Base-by-base conservation (phyloP, 92 coral and sea anemone species). In the Epizoanthus rinbou region DNA sequence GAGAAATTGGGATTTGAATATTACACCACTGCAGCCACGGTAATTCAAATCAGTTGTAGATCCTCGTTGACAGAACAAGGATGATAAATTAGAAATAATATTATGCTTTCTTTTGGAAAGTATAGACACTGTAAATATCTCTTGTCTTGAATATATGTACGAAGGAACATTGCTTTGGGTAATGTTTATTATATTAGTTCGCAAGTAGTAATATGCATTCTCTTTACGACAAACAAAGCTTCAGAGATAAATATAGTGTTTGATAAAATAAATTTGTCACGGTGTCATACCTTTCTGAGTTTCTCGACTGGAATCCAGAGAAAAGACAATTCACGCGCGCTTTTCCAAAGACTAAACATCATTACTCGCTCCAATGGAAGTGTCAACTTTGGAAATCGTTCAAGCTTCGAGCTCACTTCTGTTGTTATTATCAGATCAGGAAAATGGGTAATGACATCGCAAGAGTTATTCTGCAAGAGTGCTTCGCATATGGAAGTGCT, bases 341-440 rank as follows among this genome's bases (percentile, higher is more conserved):
- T 43, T 33, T 25, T 15, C 80, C 41, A 25, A 74, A 74, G 23
- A 25, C 72, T 52, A 53, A 74, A 53, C 47, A 19, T 53, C 22
- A n/a, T 78, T 78, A 60, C 37, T 33, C 43, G 58, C 82, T 35
- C 52, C 70, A 54, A 8, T 62, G 82, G 64, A 74, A 63, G 22
- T 74, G 25, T n/a, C 4, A 9, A 71, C 22, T 71, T 71, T 3
- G 64, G 82, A 43, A n/a, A 39, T 58, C 56, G 58, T 25, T 35
- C 57, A 76, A 60, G 69, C 69, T 58, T 62, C 35, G 53, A 62
- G 56, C 64, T 43, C 15, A 78, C 69, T 47, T 78, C 82, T 60
- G 71, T 39, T 41, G 45, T n/a, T 6, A 39, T 60, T 62, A 43
- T 60, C 39, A 62, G 66, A 78, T 78, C 19, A 37, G 52, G 37